Evolutionary conservation across 2,888 invertebrate species (phyloP).

Genomic region (Sinhomidia bicolor): DNA sequence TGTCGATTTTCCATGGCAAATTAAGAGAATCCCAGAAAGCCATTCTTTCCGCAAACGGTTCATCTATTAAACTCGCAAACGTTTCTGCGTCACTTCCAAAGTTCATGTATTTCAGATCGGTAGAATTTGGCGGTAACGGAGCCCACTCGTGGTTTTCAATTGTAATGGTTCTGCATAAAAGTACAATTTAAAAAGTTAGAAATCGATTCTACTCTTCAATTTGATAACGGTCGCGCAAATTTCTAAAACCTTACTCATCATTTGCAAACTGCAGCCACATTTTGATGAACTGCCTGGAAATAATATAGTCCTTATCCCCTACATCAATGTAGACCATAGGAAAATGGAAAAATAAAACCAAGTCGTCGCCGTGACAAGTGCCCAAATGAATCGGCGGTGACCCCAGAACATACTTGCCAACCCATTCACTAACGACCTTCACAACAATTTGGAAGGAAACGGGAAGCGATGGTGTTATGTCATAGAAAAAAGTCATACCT

Average conservation of each 20-base stretch:
- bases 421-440: slow-evolving; percentile 62
- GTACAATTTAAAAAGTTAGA: neutral
- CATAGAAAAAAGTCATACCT: slow-evolving; percentile 71
- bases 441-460: slow-evolving; percentile 54
- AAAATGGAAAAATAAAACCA: slow-evolving; percentile 83
- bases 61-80: slow-evolving; percentile 58
- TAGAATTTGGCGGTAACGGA: slow-evolving; percentile 29
- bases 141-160: slow-evolving; percentile 60
- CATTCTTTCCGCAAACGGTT: slow-evolving; percentile 75
- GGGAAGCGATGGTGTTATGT: slow-evolving; percentile 56
- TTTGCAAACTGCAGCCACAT: slow-evolving; percentile 73
- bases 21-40: slow-evolving; percentile 74
- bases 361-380: slow-evolving; percentile 82
- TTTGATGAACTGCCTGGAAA: slow-evolving; percentile 73
- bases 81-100: slow-evolving; percentile 44
- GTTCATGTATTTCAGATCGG: slow-evolving; percentile 68
- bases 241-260: slow-evolving; percentile 75
- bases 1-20: slow-evolving; percentile 72
- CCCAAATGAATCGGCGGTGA: slow-evolving; percentile 49
- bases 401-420: slow-evolving; percentile 50
- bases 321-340: slow-evolving; percentile 81
- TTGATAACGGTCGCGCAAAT: too few species aligned
- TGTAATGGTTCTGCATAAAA: neutral
- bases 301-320: slow-evolving; percentile 67
- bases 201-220: too few species aligned